phyloP scores from a whole-genome alignment of 2,888 invertebrate species.

The Apeira syringaria region DNA sequence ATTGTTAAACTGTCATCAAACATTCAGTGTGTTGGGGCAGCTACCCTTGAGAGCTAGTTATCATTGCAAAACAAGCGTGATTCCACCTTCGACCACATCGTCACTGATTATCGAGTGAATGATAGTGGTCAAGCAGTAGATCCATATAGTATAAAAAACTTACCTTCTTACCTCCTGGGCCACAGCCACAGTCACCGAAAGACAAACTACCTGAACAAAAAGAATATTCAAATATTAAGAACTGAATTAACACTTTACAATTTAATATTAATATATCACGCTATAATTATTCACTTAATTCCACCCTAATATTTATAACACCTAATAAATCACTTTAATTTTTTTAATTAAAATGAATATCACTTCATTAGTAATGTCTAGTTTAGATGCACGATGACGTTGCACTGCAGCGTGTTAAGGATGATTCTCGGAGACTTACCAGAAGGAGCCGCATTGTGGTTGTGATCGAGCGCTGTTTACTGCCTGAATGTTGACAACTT shows the following conservation, averaged over 20 bases:
- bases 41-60: too few species aligned
- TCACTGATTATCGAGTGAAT: too few species aligned
- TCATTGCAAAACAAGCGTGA: too few species aligned
- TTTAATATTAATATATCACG: not conserved
- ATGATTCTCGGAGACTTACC: too few species aligned
- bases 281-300: constrained; percentile 6
- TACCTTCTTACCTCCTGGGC: constrained; percentile 55
- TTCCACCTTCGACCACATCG: too few species aligned
- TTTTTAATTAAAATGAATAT: constrained; percentile 4
- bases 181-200: constrained; percentile 59
- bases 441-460: constrained; percentile 69
- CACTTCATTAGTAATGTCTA: constrained; percentile 8
- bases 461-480: constrained; percentile 57
- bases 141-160: too few species aligned
- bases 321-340: constrained; percentile 5
- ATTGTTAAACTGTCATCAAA: too few species aligned
- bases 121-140: too few species aligned
- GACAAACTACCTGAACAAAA: constrained; percentile 59
- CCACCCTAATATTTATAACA: not conserved
- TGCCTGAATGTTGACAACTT: constrained; percentile 66
- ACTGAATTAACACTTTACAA: constrained; percentile 5
- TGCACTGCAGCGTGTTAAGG: constrained; percentile 14
- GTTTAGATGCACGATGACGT: not conserved
- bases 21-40: too few species aligned
- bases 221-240: constrained; percentile 23